Evolutionary conservation across 2,113 vertebrate species (phyloP).

Genomic region (Terrapene triunguis): DNA sequence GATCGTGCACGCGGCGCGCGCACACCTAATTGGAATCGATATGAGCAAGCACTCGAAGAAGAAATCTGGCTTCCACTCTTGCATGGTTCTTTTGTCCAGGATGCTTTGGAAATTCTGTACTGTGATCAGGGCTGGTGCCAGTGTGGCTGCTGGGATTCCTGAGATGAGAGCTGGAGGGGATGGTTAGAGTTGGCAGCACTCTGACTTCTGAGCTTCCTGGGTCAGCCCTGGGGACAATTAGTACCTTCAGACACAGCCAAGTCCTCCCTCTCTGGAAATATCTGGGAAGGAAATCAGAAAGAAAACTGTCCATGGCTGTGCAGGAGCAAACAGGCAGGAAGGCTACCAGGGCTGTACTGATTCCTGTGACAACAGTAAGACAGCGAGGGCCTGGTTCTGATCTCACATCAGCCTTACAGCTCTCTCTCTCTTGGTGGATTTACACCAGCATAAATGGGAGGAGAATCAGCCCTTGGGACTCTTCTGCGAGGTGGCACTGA

Average conservation of each 20-base stretch:
- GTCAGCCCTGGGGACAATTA: no score
- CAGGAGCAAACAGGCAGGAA: background rate
- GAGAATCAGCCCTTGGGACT: background rate
- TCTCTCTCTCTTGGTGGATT: no score
- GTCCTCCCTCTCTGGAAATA: background rate
- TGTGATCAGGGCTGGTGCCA: background rate
- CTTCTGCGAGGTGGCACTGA: no score
- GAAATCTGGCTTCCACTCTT: no score
- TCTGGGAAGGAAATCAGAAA: background rate
- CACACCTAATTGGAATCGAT: no score
- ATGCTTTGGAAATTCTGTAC: background rate
- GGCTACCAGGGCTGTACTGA: background rate
- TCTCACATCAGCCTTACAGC: no score
- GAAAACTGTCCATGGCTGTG: background rate
- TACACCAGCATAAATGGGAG: background rate
- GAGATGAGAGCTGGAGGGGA: background rate
- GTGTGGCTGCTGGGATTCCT: background rate
- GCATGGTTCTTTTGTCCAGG: background rate
- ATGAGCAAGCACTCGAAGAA: no score
- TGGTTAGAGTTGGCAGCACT: background rate
- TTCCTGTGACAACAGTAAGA: no score
- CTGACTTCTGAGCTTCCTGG: background rate
- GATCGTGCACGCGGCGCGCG: no score
- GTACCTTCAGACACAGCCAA: background rate
- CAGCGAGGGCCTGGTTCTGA: no score